Evolutionary conservation across 2,888 invertebrate genomes (phyloP).

Genomic region (Hirtodrosophila confusa): DNA sequence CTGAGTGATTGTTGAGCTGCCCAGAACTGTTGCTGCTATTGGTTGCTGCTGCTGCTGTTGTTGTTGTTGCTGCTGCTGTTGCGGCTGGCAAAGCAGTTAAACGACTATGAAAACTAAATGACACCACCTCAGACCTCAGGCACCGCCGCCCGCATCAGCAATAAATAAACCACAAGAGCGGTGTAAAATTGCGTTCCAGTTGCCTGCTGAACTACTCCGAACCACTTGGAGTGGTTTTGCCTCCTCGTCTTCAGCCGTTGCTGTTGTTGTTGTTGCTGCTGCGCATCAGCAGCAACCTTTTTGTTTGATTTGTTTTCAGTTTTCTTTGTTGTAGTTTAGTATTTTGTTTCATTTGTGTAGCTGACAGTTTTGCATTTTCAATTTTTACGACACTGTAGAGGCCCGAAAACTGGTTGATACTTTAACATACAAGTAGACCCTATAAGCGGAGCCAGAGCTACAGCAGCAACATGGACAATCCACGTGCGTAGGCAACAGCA

Average conservation of each 20-base stretch:
- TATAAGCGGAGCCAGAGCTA: conserved; percentile 13
- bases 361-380: conserved; percentile 60
- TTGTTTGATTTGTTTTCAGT: background rate
- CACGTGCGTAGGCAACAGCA: conserved; percentile 57
- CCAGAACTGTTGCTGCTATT: conserved; percentile 7
- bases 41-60: conserved; percentile 2
- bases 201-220: conserved; percentile 58
- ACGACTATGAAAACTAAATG: conserved; percentile 60
- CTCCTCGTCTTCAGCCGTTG: conserved; percentile 16
- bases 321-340: conserved; percentile 17
- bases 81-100: conserved; percentile 51
- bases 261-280: conserved; percentile 24
- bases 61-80: conserved; percentile 26
- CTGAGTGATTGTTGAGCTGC: conserved; percentile 56
- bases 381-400: conserved; percentile 44
- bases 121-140: conserved; percentile 36
- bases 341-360: conserved; percentile 43
- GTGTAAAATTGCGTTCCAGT: conserved; percentile 59
- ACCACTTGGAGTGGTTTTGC: conserved; percentile 38
- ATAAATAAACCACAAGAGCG: conserved; percentile 50
- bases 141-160: conserved; percentile 29
- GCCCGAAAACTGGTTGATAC: conserved; percentile 57
- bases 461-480: conserved; percentile 21
- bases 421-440: conserved; percentile 12
- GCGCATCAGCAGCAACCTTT: conserved; percentile 12